Base-by-base conservation (phyloP, 2,797 vertebrate species). In the Sebastes jordani region DNA sequence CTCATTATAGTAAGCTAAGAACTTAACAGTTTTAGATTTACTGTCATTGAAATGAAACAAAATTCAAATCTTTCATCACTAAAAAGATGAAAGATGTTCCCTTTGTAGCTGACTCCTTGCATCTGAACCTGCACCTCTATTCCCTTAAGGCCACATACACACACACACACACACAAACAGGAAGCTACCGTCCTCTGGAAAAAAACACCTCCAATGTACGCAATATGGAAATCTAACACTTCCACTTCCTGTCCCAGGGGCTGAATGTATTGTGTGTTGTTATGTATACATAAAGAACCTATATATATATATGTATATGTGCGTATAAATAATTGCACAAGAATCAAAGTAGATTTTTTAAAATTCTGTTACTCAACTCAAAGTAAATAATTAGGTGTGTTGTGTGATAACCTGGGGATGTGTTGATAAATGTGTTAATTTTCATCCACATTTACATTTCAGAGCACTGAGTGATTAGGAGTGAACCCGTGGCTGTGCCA, bases 371-470 rank as follows among this genome's bases (percentile, higher is more conserved):
- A 14, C 63, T 71, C 23, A 36, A 11, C 78, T 66, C 74, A n/a
- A 7, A 69, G 34, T 32, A 34, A 61, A 60, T 52, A 71, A 76
- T 78, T 54, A 76, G 36, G n/a, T 69, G 5, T 75, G 67, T 80
- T 36, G 65, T 58, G 52, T 7, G 18, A 70, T 36, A 70, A 68
- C 67, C 77, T 63, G 54, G 10, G 63, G 36, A 52, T 65, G 36
- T 75, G 73, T 62, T 68, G 32, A 62, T 69, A 59, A 68, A 59
- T 65, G 78, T 29, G 60, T 63, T 81, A 2, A 77, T 81, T 63
- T 46, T 29, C 38, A 58, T 63, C 30, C 23, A 68, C 68, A 81
- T 86, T 78, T 83, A 71, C 83, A 88, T 81, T 83, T 81, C 78
- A 76, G 70, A 71, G 70, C 66, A 29, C 8, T 22, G 6, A 20